These are phyloP conservation scores for Cyanocitta stelleri DNA, from an alignment of 2,113 vertebrate genomes.

Conservation along the genomic window DNA sequence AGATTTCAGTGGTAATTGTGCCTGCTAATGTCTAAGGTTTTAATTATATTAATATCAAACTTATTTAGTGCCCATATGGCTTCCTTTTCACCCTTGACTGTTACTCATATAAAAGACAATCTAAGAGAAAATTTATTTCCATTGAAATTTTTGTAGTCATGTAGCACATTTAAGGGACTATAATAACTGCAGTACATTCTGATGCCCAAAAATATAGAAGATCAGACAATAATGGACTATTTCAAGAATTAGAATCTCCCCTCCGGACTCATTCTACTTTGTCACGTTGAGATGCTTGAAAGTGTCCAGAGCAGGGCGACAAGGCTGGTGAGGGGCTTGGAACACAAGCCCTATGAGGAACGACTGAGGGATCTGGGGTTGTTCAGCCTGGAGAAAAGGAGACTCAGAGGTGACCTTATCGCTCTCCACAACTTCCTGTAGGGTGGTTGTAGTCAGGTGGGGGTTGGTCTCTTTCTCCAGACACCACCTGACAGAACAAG, in stretches of 20 bases:
- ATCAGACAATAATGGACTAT: background rate
- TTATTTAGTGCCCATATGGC: background rate
- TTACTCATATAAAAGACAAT: background rate
- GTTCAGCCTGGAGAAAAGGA: no score
- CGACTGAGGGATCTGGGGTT: no score
- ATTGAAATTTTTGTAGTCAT: background rate
- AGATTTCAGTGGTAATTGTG: background rate
- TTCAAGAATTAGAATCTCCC: background rate
- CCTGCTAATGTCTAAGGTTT: background rate
- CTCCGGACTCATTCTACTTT: background rate
- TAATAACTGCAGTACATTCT: background rate
- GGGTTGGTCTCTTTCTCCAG: no score
- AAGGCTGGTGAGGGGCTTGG: no score
- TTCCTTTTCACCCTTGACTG: background rate
- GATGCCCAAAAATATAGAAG: background rate
- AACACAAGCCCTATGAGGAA: no score
- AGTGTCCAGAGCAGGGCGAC: no score
- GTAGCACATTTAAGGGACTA: background rate
- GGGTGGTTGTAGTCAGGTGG: no score
- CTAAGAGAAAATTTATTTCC: background rate
- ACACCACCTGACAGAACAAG: no score
- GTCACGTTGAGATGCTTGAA: background rate
- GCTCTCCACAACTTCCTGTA: no score
- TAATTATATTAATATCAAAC: background rate
- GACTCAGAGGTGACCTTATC: no score